Conservation (phyloP, 2,797 vertebrate genomes). For the Rachycentron canadum region DNA sequence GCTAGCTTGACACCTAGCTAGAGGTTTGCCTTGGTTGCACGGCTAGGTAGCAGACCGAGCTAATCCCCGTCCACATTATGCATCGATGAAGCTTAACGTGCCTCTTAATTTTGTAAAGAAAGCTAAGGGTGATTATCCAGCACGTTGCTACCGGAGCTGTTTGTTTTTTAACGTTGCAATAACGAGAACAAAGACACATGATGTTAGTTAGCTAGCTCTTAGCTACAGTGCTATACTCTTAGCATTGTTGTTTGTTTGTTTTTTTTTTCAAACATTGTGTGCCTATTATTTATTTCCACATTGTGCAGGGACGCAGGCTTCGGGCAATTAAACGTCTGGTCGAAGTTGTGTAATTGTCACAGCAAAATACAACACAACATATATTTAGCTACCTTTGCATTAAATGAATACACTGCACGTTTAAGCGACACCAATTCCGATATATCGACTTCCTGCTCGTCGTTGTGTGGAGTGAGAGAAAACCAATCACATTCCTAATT, state of each 20-base stretch:
- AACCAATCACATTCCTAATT: neutral
- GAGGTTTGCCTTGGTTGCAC: neutral
- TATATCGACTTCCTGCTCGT: neutral
- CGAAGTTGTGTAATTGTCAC: neutral
- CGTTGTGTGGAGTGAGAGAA: neutral
- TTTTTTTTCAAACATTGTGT: slow-evolving; percentile 1
- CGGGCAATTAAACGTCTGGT: neutral
- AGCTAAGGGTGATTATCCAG: no score
- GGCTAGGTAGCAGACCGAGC: slow-evolving; percentile 19
- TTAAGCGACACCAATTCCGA: neutral
- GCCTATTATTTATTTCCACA: neutral
- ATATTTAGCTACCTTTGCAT: neutral
- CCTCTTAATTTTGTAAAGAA: neutral
- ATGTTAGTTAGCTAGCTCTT: slow-evolving; percentile 45
- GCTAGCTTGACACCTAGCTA: slow-evolving; percentile 31
- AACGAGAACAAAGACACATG: slow-evolving; percentile 55
- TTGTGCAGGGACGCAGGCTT: neutral
- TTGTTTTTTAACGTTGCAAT: slow-evolving; percentile 1
- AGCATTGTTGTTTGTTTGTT: neutral
- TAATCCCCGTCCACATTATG: neutral
- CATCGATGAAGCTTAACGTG: neutral
- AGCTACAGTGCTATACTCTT: slow-evolving; percentile 26
- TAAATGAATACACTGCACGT: neutral
- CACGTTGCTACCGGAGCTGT: neutral
- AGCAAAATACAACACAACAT: neutral